Percentiles rank a stretch among this genome's conserved stretches.
These are phyloP conservation scores for Lycopodina hypogea DNA, from an alignment of 37 sponge, comb jelly and placozoan species.

Conservation along the genomic window DNA sequence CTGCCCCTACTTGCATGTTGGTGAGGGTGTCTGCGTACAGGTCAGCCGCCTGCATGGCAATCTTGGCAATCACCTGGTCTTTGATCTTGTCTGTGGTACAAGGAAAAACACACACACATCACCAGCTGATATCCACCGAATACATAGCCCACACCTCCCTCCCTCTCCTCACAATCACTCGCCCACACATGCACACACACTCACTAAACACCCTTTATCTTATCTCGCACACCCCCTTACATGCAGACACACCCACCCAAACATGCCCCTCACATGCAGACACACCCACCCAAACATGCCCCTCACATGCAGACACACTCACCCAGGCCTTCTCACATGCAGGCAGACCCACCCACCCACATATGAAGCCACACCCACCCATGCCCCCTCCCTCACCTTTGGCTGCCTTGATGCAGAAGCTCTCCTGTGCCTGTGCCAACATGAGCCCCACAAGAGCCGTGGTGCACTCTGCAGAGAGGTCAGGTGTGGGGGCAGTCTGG, in stretches of 20 bases:
- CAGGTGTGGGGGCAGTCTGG: slow-evolving; percentile 87
- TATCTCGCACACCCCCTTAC: too few relatives aligned
- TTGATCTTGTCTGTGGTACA: slow-evolving; percentile 81
- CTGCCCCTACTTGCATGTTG: slow-evolving; percentile 63
- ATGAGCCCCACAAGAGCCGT: slow-evolving; percentile 81
- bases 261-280: neutral
- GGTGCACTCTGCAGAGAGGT: slow-evolving; percentile 78
- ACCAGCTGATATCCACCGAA: neutral
- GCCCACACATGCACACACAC: neutral
- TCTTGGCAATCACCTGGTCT: slow-evolving; percentile 70
- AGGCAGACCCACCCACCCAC: neutral
- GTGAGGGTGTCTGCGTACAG: slow-evolving; percentile 82
- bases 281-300: neutral
- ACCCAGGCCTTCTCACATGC: neutral
- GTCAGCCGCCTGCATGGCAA: slow-evolving; percentile 85
- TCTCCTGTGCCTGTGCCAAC: slow-evolving; percentile 95
- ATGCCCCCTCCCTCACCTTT: slow-evolving; percentile 31
- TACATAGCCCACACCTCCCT: neutral
- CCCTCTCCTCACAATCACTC: neutral
- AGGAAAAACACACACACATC: neutral
- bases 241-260: neutral
- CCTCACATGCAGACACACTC: neutral
- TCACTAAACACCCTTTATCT: too few relatives aligned
- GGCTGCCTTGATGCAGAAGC: slow-evolving; percentile 78
- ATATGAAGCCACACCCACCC: neutral